These are phyloP conservation scores for Bradypodion ventrale DNA, from an alignment of 2,797 vertebrate genomes.

Conservation along the genomic window DNA sequence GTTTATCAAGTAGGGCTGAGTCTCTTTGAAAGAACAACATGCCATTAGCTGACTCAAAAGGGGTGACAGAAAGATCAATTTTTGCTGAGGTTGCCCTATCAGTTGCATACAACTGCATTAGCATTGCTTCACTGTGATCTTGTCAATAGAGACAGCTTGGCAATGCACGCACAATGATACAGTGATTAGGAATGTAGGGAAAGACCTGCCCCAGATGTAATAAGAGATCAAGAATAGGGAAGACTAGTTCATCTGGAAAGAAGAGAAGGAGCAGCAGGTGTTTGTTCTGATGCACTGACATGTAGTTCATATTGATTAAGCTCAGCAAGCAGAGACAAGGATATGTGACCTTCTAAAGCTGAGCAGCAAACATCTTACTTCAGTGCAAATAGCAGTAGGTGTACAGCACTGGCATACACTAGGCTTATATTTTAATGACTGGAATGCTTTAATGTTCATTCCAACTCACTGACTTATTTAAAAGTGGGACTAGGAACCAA, in stretches of 20 bases:
- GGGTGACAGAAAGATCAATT: conserved; percentile 85
- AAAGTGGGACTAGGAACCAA: not conserved
- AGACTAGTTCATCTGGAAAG: conserved; percentile 44
- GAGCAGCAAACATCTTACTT: conserved; percentile 47
- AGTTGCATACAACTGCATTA: conserved; percentile 66
- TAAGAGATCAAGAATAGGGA: conserved; percentile 49
- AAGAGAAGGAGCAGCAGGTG: conserved; percentile 42
- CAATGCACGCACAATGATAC: conserved; percentile 40
- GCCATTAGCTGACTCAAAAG: conserved; percentile 69
- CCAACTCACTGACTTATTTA: not conserved
- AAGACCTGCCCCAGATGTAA: conserved; percentile 47
- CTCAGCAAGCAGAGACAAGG: conserved; percentile 54
- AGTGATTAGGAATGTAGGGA: conserved; percentile 61
- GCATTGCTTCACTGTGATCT: conserved; percentile 62
- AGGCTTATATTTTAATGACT: conserved; percentile 5
- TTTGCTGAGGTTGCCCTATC: conserved; percentile 78
- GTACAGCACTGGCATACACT: conserved; percentile 43
- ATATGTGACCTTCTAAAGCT: conserved; percentile 65
- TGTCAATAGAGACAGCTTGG: conserved; percentile 62
- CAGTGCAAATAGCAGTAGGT: conserved; percentile 48
- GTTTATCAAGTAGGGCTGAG: conserved; percentile 82
- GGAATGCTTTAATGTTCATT: not conserved
- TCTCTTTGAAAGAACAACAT: conserved; percentile 70
- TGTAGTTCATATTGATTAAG: conserved; percentile 69
- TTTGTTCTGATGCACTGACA: conserved; percentile 64